Percentiles rank a stretch among this genome's conserved stretches.
These are phyloP conservation scores for Gryllus bimaculatus DNA, from an alignment of 1,140 invertebrate species.

Conservation along the genomic window DNA sequence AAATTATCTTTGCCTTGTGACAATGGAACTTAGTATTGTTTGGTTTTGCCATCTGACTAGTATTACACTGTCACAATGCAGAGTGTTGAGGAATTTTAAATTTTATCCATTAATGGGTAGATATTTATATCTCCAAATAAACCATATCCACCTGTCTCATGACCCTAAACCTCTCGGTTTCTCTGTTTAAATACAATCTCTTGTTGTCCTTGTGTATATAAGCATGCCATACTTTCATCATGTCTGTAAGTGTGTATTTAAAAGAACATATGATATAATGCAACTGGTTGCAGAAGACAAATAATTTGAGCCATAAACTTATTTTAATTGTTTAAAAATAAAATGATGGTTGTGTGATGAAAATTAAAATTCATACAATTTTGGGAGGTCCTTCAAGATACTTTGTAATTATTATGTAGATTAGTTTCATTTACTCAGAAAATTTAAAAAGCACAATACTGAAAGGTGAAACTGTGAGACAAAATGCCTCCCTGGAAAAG, in stretches of 20 bases:
- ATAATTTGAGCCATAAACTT: slow-evolving; percentile 13
- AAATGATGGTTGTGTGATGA: slow-evolving; percentile 14
- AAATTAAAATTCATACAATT: neutral
- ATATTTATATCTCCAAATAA: neutral
- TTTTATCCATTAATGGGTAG: neutral
- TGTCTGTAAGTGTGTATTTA: slow-evolving; percentile 11
- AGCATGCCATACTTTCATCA: neutral
- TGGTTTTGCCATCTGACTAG: neutral
- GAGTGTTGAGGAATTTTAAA: neutral
- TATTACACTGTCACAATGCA: neutral
- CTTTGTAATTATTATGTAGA: neutral
- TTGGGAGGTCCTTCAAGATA: neutral
- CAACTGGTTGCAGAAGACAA: slow-evolving; percentile 14
- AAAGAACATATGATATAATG: slow-evolving; percentile 5
- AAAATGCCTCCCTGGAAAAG: neutral
- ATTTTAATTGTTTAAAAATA: neutral
- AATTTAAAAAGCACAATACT: neutral
- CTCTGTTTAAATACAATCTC: slow-evolving; percentile 9
- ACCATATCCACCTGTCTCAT: neutral
- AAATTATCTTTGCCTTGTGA: neutral
- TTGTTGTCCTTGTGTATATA: slow-evolving; percentile 12
- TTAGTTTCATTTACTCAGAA: neutral
- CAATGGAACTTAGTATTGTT: neutral
- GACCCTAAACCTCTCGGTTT: neutral
- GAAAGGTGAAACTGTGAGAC: neutral